phyloP scores from a whole-genome alignment of 2,888 invertebrate species.

The Meliscaeva auricollis region DNA sequence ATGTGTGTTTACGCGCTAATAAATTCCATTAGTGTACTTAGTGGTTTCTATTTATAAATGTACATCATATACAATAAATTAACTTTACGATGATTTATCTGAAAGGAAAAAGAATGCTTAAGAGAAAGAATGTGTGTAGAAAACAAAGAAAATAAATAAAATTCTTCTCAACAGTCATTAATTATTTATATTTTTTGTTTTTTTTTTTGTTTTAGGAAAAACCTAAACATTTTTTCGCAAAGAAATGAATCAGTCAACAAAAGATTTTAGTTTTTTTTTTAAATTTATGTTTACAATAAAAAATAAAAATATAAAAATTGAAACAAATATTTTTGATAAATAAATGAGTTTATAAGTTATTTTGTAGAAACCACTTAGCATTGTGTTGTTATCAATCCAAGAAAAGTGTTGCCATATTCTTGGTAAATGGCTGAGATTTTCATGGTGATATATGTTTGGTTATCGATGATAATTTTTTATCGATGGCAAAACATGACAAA shows the following conservation, averaged over 20 bases:
- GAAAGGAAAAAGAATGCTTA: slow-evolving; percentile 12
- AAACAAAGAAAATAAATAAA: slow-evolving; percentile 17
- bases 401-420: too few relatives aligned
- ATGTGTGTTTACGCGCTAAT: slow-evolving; percentile 54
- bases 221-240: background rate
- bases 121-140: slow-evolving; percentile 1
- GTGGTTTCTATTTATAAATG: slow-evolving; percentile 66
- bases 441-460: too few relatives aligned
- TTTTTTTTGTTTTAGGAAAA: slow-evolving; percentile 3
- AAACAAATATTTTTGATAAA: background rate
- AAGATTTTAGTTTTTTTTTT: background rate
- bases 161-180: slow-evolving; percentile 22
- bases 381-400: too few relatives aligned
- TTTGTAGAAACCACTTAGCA: too few relatives aligned
- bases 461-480: too few relatives aligned
- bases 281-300: background rate
- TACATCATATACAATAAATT: slow-evolving; percentile 58
- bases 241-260: slow-evolving; percentile 33
- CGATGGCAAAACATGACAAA: too few relatives aligned
- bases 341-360: too few relatives aligned
- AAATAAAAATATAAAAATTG: background rate
- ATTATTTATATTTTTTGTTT: slow-evolving; percentile 19
- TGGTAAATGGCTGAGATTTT: too few relatives aligned
- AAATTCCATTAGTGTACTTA: slow-evolving; percentile 62
- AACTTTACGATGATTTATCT: slow-evolving; percentile 51